Conservation (phyloP, 2,888 invertebrate species). For the Dione juno region DNA sequence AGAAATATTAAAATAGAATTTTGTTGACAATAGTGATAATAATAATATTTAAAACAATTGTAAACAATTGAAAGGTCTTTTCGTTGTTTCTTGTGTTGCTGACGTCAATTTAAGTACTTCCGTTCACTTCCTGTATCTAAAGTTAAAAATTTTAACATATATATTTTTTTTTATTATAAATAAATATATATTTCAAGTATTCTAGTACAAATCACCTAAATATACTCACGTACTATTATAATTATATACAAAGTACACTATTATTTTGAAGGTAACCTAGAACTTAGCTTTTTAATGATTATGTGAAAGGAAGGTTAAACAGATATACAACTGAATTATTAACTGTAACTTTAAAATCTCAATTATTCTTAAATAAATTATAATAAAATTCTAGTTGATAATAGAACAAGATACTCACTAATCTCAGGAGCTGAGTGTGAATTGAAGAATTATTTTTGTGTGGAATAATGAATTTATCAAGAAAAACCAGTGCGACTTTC, state of each 20-base stretch:
- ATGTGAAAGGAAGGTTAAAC: constrained; percentile 59
- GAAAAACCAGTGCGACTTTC: too few species aligned
- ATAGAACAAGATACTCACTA: background rate
- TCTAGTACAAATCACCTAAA: background rate
- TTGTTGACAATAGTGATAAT: too few species aligned
- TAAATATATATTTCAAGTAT: background rate
- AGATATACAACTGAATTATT: constrained; percentile 43
- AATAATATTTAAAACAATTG: too few species aligned
- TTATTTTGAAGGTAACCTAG: constrained; percentile 10
- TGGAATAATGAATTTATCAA: too few species aligned
- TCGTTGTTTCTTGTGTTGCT: too few species aligned
- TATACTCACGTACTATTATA: background rate
- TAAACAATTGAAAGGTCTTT: too few species aligned
- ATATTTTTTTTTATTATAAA: too few species aligned
- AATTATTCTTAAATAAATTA: constrained; percentile 5
- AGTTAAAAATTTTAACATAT: background rate
- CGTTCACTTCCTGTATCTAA: background rate
- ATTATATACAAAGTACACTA: too few species aligned
- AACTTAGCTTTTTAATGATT: constrained; percentile 36
- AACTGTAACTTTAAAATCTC: constrained; percentile 32
- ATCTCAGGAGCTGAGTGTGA: too few species aligned
- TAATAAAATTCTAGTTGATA: background rate
- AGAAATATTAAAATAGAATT: too few species aligned
- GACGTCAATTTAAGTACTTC: background rate
- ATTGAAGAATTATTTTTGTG: too few species aligned